phyloP scores from a whole-genome alignment of 37 sponge, comb jelly and placozoan species.

The Bolinopsis microptera region DNA sequence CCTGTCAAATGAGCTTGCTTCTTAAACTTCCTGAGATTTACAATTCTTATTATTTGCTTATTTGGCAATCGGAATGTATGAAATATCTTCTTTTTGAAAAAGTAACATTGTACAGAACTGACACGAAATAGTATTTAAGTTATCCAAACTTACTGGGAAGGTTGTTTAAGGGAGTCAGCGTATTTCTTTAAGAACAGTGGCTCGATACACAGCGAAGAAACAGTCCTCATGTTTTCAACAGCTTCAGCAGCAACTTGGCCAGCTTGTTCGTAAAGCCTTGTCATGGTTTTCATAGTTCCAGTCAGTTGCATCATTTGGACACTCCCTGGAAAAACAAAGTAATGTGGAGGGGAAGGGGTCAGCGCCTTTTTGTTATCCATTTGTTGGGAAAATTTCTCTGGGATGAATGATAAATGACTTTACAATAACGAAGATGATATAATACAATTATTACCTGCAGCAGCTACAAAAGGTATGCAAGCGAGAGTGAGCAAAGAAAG shows the following conservation, averaged over 20 bases:
- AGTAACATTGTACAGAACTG: too few species aligned
- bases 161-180: neutral
- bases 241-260: conserved; percentile 76
- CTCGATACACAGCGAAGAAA: conserved; percentile 72
- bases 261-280: conserved; percentile 40
- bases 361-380: neutral
- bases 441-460: conserved; percentile 36
- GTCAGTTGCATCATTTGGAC: conserved; percentile 49
- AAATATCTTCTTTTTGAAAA: too few species aligned
- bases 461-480: conserved; percentile 11
- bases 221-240: conserved; percentile 87
- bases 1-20: conserved; percentile 48
- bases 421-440: too few species aligned
- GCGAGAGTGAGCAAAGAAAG: conserved; percentile 25
- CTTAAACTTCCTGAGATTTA: conserved; percentile 19
- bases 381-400: neutral
- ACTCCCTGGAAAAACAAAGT: too few species aligned
- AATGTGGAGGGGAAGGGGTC: too few species aligned
- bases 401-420: too few species aligned
- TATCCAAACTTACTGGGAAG: conserved; percentile 67
- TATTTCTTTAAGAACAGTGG: conserved; percentile 64
- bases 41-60: neutral
- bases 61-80: neutral
- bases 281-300: conserved; percentile 50
- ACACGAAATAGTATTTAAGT: too few species aligned